These are phyloP conservation scores for Xiphophorus birchmanni DNA, from an alignment of 2,797 vertebrate species.

Conservation along the genomic window DNA sequence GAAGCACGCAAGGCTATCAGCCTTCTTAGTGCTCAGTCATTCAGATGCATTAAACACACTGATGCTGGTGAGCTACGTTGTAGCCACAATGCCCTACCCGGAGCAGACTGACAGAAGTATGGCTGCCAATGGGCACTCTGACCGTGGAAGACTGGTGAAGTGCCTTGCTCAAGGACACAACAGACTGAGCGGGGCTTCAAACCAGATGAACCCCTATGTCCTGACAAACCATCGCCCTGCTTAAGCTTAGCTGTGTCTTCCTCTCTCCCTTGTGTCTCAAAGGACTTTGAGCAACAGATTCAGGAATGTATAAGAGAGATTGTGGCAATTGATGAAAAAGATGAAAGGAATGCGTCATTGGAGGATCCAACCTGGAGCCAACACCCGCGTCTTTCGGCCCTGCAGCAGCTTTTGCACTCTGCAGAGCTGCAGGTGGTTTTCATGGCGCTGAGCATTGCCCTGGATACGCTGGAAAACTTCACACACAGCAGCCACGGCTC, in stretches of 20 bases:
- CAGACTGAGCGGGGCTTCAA: neutral
- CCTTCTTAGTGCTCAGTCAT: neutral
- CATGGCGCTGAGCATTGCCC: constrained; percentile 79
- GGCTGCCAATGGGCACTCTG: neutral
- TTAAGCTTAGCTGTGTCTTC: no score
- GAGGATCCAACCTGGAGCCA: constrained; percentile 89
- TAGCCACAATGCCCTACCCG: neutral
- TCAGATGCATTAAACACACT: neutral
- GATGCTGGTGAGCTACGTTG: neutral
- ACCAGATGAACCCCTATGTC: neutral
- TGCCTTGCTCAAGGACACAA: neutral
- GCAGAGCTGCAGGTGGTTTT: constrained; percentile 89
- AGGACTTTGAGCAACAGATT: constrained; percentile 49
- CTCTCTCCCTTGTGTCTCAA: constrained; percentile 43
- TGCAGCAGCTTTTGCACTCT: constrained; percentile 89
- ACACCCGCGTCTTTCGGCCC: constrained; percentile 87
- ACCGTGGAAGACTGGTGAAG: neutral
- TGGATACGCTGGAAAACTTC: constrained; percentile 78
- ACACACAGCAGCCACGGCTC: constrained; percentile 61
- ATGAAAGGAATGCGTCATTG: constrained; percentile 92
- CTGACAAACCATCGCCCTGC: no score
- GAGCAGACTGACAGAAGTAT: neutral
- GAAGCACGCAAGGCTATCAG: no score
- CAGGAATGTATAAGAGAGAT: constrained; percentile 25
- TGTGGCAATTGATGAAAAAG: constrained; percentile 74